phyloP scores from a whole-genome alignment of 2,888 invertebrate species.

The Papilio protenor region DNA sequence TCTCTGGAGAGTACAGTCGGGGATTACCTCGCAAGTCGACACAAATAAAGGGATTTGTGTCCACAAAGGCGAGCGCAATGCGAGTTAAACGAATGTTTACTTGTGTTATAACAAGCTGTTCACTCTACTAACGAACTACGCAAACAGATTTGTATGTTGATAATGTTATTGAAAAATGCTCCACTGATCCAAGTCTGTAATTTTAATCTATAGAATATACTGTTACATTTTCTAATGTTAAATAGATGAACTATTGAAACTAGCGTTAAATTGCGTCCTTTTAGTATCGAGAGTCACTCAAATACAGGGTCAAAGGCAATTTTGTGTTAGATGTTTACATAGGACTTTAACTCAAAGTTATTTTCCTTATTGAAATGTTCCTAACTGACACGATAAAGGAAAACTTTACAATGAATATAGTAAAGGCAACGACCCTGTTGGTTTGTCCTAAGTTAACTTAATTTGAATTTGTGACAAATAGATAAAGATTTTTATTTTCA shows the following conservation, averaged over 20 bases:
- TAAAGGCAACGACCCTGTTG: not conserved
- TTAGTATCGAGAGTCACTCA: not conserved
- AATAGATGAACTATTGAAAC: not conserved
- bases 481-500: no score
- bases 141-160: not conserved
- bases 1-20: not conserved
- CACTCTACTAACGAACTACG: not conserved
- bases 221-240: not conserved
- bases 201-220: not conserved
- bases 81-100: conserved; percentile 32
- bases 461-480: not conserved
- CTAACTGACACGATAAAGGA: not conserved
- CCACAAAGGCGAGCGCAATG: not conserved
- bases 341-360: conserved; percentile 11
- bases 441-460: not conserved
- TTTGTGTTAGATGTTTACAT: not conserved
- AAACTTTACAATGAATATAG: not conserved
- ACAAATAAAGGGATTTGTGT: conserved; percentile 22
- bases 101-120: not conserved
- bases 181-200: not conserved
- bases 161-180: not conserved
- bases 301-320: not conserved
- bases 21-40: conserved; percentile 11
- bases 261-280: not conserved
- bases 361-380: not conserved